Evolutionary conservation across 2,113 vertebrate species (phyloP).

Genomic region (Notiomystis cincta): DNA sequence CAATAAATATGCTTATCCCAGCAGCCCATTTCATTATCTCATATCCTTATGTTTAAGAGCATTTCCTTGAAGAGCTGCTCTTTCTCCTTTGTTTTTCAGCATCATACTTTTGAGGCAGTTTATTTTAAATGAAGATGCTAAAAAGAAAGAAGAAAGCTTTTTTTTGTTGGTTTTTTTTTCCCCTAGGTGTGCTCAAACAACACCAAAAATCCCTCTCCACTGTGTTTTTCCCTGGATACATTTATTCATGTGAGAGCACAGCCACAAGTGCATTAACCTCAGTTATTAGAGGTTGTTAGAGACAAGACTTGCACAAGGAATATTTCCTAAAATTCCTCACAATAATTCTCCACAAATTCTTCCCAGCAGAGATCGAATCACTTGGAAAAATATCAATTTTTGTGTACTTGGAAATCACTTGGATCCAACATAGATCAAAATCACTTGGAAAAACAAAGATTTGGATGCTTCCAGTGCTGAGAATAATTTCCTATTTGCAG

Average conservation of each 20-base stretch:
- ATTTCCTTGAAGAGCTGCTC: slow-evolving; percentile 49
- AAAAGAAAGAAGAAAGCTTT: not conserved
- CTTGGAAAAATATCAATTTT: not conserved
- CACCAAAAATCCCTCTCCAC: not conserved
- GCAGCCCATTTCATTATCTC: slow-evolving; percentile 74
- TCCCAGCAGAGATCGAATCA: not conserved
- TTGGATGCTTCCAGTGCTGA: not conserved
- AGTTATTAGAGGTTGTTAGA: not conserved
- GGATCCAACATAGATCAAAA: not conserved
- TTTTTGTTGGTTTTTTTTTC: not conserved
- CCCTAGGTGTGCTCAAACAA: not conserved
- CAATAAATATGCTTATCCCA: slow-evolving; percentile 80
- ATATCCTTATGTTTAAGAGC: slow-evolving; percentile 63
- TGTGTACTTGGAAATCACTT: too few species aligned
- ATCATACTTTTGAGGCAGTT: not conserved
- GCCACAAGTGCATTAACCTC: not conserved
- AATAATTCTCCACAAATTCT: not conserved
- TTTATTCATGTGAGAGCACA: not conserved
- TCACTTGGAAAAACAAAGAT: not conserved
- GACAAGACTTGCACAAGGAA: not conserved
- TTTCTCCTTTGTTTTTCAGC: not conserved
- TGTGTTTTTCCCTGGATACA: not conserved
- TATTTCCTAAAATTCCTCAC: not conserved
- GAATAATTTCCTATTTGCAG: not conserved
- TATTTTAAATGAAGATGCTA: slow-evolving; percentile 33